phyloP scores from a whole-genome alignment of 2,113 vertebrate genomes.

The Zosterops borbonicus region DNA sequence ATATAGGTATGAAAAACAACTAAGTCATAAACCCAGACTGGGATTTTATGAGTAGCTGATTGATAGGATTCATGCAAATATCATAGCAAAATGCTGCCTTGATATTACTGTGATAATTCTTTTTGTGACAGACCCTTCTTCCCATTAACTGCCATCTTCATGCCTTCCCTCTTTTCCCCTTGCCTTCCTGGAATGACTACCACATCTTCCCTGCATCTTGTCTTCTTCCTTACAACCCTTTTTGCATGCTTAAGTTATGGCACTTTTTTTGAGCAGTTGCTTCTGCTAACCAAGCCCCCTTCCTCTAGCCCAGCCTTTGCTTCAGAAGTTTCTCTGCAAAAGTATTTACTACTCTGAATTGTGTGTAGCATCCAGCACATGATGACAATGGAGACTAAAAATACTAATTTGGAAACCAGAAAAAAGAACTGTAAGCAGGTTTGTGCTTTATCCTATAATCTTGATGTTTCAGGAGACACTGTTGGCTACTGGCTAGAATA shows the following conservation, averaged over 20 bases:
- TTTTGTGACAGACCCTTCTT: background rate
- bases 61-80: background rate
- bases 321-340: background rate
- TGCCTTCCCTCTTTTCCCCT: background rate
- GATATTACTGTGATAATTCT: background rate
- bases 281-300: background rate
- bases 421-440: background rate
- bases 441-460: background rate
- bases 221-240: background rate
- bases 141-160: background rate
- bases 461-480: background rate
- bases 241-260: background rate
- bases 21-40: background rate
- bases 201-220: background rate
- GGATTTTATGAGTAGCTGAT: background rate
- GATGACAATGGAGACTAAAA: background rate
- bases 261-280: background rate
- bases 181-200: background rate
- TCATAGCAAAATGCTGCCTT: background rate
- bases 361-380: background rate
- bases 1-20: background rate
- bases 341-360: background rate
- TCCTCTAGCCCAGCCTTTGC: background rate
- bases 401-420: background rate
- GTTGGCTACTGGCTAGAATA: background rate